These are phyloP conservation scores for Vannuccia rotundouncinata DNA, from an alignment of 2,888 invertebrate genomes.

Conservation along the genomic window DNA sequence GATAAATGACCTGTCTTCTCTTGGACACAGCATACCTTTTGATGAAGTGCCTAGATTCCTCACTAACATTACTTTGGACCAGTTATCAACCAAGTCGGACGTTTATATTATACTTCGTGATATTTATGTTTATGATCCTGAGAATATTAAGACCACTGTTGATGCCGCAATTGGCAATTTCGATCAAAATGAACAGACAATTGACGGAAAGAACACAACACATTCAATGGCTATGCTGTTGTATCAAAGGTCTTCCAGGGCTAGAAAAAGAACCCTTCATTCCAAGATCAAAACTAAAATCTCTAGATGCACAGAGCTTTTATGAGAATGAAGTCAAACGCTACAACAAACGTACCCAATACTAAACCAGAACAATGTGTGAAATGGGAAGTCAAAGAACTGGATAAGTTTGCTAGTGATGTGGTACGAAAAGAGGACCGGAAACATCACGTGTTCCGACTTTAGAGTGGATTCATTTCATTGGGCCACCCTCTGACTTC, in stretches of 20 bases:
- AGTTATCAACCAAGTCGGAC: background rate
- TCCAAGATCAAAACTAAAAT: constrained; percentile 20
- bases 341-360: constrained; percentile 24
- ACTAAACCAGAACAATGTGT: constrained; percentile 35
- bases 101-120: background rate
- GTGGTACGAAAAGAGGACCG: background rate
- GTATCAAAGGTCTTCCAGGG: constrained; percentile 19
- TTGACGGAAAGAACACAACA: constrained; percentile 31
- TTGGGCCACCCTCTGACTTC: constrained; percentile 22
- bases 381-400: background rate
- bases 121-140: background rate
- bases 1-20: background rate
- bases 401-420: constrained; percentile 22
- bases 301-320: background rate
- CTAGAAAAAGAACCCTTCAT: background rate
- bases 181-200: constrained; percentile 37
- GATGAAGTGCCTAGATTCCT: background rate
- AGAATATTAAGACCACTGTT: constrained; percentile 3
- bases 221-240: constrained; percentile 33
- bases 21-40: background rate
- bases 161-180: constrained; percentile 36
- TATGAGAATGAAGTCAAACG: background rate
- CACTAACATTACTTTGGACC: background rate
- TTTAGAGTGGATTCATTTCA: constrained; percentile 34
- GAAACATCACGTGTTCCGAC: constrained; percentile 24